Evolutionary conservation across 1,140 invertebrate species (phyloP).

Genomic region (Penaeus japonicus): DNA sequence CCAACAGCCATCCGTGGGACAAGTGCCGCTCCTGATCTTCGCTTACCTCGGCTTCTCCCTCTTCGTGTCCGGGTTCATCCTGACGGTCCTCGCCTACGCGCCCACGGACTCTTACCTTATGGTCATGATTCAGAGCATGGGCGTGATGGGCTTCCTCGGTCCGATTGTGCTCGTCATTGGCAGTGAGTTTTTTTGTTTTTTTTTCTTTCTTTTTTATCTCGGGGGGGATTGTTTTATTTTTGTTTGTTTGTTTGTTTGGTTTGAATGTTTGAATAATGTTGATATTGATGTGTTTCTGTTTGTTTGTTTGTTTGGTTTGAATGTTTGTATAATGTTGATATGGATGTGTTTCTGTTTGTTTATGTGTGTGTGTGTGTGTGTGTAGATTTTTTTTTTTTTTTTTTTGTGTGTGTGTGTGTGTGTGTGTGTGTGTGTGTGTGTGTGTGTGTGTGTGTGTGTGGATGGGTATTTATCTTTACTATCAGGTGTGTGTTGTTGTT

Average conservation of each 20-base stretch:
- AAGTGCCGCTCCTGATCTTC: constrained; percentile 58
- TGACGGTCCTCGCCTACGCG: constrained; percentile 59
- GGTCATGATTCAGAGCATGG: constrained; percentile 59
- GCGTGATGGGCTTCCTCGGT: constrained; percentile 57
- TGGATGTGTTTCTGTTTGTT: not conserved
- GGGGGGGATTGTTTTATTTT: not conserved
- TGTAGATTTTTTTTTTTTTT: not conserved
- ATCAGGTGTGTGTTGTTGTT: too few relatives aligned
- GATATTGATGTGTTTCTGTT: too few relatives aligned
- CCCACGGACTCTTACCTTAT: constrained; percentile 59
- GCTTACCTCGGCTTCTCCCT: constrained; percentile 58
- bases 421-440: too few relatives aligned
- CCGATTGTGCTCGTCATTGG: constrained; percentile 59
- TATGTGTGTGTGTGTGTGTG: not conserved
- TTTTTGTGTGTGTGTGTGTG: too few relatives aligned
- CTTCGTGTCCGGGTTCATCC: constrained; percentile 58
- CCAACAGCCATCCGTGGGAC: constrained; percentile 52
- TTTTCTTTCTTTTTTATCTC: not conserved
- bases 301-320: too few relatives aligned
- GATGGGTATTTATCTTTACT: too few relatives aligned
- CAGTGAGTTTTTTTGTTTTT: constrained; percentile 37
- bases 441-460: too few relatives aligned
- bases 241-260: not conserved
- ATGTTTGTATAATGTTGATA: too few relatives aligned
- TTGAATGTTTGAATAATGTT: too few relatives aligned